Evolutionary conservation across 2,113 vertebrate genomes (phyloP).

Genomic region (human (Homo sapiens)): GRCh38 chr4:104909501-104910000

Average conservation of each 20-base stretch:
- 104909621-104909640: not conserved
- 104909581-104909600: not conserved
- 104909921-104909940: slow-evolving; percentile 76
- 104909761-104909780: slow-evolving; percentile 21
- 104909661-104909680: slow-evolving; percentile 14
- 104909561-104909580: slow-evolving; percentile 13
- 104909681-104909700: slow-evolving; percentile 21
- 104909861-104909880: slow-evolving; percentile 59
- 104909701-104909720: not conserved
- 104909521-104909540: not conserved
- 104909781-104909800: slow-evolving; percentile 38
- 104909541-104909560: not conserved
- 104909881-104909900: slow-evolving; percentile 74
- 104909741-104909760: slow-evolving; percentile 48
- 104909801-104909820: slow-evolving; percentile 75
- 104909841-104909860: slow-evolving; percentile 74
- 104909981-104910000: slow-evolving; percentile 51
- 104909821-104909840: slow-evolving; percentile 84
- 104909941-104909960: slow-evolving; percentile 73
- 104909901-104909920: slow-evolving; percentile 74
- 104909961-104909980: slow-evolving; percentile 74
- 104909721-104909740: slow-evolving; percentile 50
- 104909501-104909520: slow-evolving; percentile 14
- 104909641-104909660: slow-evolving; percentile 23
- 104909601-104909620: not conserved